These are phyloP conservation scores for Aix galericulata DNA, from an alignment of 2,113 vertebrate species.

Conservation along the genomic window DNA sequence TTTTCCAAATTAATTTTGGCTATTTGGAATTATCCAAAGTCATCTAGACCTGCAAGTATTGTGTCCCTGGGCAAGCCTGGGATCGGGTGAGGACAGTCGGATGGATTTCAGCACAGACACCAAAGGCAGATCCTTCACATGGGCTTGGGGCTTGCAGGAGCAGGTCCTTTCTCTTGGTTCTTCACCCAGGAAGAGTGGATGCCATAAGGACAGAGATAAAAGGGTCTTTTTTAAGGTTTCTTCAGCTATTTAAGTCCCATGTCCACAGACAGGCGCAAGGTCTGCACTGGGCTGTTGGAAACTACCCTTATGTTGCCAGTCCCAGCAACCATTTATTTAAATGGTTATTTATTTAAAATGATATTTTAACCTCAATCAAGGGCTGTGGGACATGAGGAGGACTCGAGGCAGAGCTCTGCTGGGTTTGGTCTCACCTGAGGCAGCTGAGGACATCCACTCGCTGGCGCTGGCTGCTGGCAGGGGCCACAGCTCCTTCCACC, in stretches of 20 bases:
- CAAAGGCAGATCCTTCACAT: not conserved
- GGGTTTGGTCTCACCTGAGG: not conserved
- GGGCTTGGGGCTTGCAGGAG: not conserved
- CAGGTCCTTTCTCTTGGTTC: not conserved
- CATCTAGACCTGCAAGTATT: too few species aligned
- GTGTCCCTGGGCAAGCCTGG: not conserved
- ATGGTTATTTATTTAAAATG: too few species aligned
- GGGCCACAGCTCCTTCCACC: not conserved
- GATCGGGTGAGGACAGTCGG: not conserved
- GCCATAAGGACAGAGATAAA: not conserved
- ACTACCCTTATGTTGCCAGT: not conserved
- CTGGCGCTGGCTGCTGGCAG: not conserved
- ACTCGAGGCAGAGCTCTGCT: not conserved
- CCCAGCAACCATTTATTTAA: not conserved
- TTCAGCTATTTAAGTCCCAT: not conserved
- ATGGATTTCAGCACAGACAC: not conserved
- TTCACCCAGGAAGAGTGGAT: too few species aligned
- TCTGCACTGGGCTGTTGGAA: not conserved
- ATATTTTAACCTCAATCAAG: not conserved
- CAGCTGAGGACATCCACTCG: not conserved
- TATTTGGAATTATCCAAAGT: not conserved
- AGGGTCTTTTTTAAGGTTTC: not conserved
- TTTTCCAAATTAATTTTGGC: not conserved
- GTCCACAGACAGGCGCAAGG: not conserved
- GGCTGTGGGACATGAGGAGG: not conserved